Evolutionary conservation across 2,888 invertebrate species (phyloP).

Genomic region (Camptogramma bilineatum): DNA sequence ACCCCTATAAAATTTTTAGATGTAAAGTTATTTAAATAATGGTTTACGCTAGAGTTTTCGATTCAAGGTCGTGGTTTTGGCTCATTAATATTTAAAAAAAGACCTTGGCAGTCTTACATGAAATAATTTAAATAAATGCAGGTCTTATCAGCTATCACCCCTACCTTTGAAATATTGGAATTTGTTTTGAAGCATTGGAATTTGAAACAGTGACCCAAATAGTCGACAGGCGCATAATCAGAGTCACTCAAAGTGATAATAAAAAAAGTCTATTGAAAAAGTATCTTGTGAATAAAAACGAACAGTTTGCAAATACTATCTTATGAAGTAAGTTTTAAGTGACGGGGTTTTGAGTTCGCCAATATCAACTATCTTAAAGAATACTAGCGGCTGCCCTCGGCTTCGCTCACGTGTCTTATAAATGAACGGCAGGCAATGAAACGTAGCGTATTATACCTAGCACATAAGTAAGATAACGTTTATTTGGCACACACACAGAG

Average conservation of each 20-base stretch:
- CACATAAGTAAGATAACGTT: too few relatives aligned
- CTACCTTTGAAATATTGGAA: conserved; percentile 30
- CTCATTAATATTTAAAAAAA: background rate
- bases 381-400: too few relatives aligned
- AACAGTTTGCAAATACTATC: too few relatives aligned
- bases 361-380: too few relatives aligned
- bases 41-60: background rate
- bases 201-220: conserved; percentile 19
- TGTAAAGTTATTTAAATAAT: background rate
- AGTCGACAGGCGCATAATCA: conserved; percentile 23
- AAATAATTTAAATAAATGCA: conserved; percentile 23
- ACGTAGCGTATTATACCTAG: too few relatives aligned
- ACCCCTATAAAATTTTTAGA: background rate
- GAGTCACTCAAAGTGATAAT: conserved; percentile 19
- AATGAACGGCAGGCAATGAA: too few relatives aligned
- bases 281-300: too few relatives aligned
- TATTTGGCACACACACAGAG: too few relatives aligned
- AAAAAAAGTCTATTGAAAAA: background rate
- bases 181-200: conserved; percentile 31
- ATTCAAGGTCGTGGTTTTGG: background rate
- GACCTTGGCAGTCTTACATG: conserved; percentile 3
- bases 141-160: conserved; percentile 31
- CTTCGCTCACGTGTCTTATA: too few relatives aligned
- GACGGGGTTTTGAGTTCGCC: too few relatives aligned
- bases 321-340: too few relatives aligned